Percentiles rank a stretch among this genome's conserved stretches.
Conservation (phyloP, 30 jellyfish, hydroid and myxozoan species). For the Hydra vulgaris region DNA sequence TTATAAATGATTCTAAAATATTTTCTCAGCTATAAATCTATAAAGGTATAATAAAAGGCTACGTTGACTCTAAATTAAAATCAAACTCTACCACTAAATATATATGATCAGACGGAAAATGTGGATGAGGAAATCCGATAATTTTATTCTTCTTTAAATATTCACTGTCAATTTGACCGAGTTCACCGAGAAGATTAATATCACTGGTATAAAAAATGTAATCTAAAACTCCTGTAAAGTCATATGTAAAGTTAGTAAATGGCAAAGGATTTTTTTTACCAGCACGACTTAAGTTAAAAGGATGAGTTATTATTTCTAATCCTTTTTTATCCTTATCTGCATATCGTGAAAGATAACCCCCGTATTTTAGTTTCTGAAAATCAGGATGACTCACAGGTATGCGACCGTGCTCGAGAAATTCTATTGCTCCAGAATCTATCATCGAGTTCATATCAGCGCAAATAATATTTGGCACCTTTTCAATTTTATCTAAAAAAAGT, state of each 20-base stretch:
- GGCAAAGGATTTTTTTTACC: slow-evolving; percentile 62
- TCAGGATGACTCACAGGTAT: slow-evolving; percentile 76
- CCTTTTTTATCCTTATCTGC: slow-evolving; percentile 56
- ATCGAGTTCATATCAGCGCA: slow-evolving; percentile 90
- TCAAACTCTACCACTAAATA: slow-evolving; percentile 84
- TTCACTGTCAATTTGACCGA: slow-evolving; percentile 67
- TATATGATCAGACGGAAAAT: slow-evolving; percentile 87
- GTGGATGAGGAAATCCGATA: slow-evolving; percentile 96
- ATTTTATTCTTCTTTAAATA: slow-evolving; percentile 65
- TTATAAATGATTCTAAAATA: neutral
- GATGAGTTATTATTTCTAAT: slow-evolving; percentile 66
- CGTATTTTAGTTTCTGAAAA: slow-evolving; percentile 66
- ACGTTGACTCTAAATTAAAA: slow-evolving; percentile 29
- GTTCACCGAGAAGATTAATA: slow-evolving; percentile 69
- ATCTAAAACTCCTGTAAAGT: slow-evolving; percentile 80
- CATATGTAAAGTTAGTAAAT: slow-evolving; percentile 81
- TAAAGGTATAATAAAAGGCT: neutral
- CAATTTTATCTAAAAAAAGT: slow-evolving; percentile 43
- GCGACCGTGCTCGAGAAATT: slow-evolving; percentile 55
- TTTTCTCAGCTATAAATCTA: neutral
- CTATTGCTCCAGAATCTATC: slow-evolving; percentile 93
- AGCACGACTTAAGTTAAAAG: slow-evolving; percentile 54
- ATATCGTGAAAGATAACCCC: slow-evolving; percentile 60
- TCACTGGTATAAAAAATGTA: slow-evolving; percentile 77
- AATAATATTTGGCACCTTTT: slow-evolving; percentile 55